Evolutionary conservation across 2,888 invertebrate species (phyloP).

Genomic region (Doris montereyensis): DNA sequence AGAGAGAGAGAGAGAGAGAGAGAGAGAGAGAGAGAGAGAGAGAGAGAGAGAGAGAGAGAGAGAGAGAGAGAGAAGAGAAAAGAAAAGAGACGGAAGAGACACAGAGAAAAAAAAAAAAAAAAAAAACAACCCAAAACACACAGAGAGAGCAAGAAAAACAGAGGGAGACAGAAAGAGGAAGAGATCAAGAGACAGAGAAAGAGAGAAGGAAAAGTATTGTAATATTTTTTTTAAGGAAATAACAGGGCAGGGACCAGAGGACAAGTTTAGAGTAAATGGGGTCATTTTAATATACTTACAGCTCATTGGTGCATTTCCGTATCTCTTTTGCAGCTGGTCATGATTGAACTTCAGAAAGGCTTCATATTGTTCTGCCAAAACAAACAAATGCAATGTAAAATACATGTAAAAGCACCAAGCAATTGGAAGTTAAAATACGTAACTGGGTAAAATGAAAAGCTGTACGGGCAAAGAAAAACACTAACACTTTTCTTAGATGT

Average conservation of each 20-base stretch:
- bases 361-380: constrained; percentile 96
- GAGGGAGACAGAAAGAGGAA: constrained; percentile 21
- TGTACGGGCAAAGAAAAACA: no score
- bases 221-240: constrained; percentile 4
- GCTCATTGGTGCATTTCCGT: constrained; percentile 70
- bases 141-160: constrained; percentile 4
- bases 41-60: constrained; percentile 18
- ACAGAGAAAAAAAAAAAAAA: background rate
- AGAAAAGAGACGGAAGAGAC: background rate
- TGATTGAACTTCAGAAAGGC: constrained; percentile 98
- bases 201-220: no score
- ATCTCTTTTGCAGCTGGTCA: constrained; percentile 92
- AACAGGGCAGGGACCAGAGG: background rate
- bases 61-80: constrained; percentile 21
- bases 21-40: background rate
- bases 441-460: no score
- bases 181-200: constrained; percentile 38
- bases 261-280: background rate
- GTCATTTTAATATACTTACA: constrained; percentile 71
- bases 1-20: background rate
- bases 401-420: no score
- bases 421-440: no score
- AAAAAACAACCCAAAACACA: background rate
- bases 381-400: no score
- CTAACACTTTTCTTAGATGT: no score